Conservation (phyloP, 2,113 vertebrate species). For the Lontra canadensis region DNA sequence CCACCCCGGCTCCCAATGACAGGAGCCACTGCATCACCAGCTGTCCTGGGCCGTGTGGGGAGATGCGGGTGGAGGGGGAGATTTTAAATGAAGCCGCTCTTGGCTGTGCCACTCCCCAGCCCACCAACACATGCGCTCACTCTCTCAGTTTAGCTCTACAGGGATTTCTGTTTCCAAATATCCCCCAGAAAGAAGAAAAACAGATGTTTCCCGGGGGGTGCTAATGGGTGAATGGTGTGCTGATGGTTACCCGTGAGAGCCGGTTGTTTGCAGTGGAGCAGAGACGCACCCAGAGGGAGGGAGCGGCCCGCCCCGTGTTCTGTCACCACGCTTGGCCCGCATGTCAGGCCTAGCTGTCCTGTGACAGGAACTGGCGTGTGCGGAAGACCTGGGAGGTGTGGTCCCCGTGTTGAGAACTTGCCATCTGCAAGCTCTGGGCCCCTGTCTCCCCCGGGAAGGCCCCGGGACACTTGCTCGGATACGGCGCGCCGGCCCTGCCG, state of each 20-base stretch:
- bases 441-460: constrained; percentile 62
- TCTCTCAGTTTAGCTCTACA: neutral
- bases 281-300: accelerated
- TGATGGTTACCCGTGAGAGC: accelerated
- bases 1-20: neutral
- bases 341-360: neutral
- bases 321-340: accelerated
- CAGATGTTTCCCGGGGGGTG: neutral
- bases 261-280: neutral
- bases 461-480: constrained; percentile 57
- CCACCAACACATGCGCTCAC: accelerated
- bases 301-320: accelerated
- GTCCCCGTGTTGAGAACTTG: accelerated
- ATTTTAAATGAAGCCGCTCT: neutral
- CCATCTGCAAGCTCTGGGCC: too few relatives aligned
- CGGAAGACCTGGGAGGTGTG: neutral
- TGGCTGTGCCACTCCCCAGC: neutral
- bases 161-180: neutral
- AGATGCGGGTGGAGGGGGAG: accelerated
- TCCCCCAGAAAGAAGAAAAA: neutral
- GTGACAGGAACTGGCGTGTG: neutral
- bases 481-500: accelerated
- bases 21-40: too few relatives aligned
- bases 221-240: neutral
- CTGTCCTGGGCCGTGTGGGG: accelerated